A percentile compares a stretch with the other conserved stretches of the same genome.
Evolutionary conservation across 2,888 invertebrate genomes (phyloP).

Genomic region (Tupiocoris notatus): DNA sequence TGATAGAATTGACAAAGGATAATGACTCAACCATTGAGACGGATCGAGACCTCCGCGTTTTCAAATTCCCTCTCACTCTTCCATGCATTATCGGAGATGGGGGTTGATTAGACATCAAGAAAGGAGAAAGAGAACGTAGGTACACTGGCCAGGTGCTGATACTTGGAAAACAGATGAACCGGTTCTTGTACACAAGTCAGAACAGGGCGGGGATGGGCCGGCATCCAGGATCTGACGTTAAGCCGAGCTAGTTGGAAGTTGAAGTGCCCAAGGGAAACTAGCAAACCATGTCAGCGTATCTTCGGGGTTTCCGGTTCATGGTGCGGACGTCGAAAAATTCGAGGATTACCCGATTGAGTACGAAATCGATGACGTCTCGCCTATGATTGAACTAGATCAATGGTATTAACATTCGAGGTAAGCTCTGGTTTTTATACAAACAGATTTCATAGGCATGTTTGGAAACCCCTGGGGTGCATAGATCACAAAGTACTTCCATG

Average conservation of each 20-base stretch:
- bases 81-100: background rate
- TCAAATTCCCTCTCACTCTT: background rate
- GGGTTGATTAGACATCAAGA: background rate
- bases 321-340: no score
- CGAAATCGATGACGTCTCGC: no score
- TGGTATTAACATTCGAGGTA: no score
- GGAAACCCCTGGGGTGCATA: no score
- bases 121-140: background rate
- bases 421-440: no score
- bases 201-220: slow-evolving; percentile 1
- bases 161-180: slow-evolving; percentile 24
- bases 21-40: slow-evolving; percentile 28
- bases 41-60: slow-evolving; percentile 9
- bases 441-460: no score
- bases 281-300: no score
- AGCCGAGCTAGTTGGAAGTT: background rate
- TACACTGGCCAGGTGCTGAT: background rate
- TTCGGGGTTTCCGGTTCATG: no score
- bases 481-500: no score
- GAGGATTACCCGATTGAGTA: no score
- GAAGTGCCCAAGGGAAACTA: background rate
- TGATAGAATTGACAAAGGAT: slow-evolving; percentile 25
- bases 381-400: no score
- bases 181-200: no score
- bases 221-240: background rate